These are phyloP conservation scores for Cosmorhoe ocellata DNA, from an alignment of 2,888 invertebrate species.

Conservation along the genomic window DNA sequence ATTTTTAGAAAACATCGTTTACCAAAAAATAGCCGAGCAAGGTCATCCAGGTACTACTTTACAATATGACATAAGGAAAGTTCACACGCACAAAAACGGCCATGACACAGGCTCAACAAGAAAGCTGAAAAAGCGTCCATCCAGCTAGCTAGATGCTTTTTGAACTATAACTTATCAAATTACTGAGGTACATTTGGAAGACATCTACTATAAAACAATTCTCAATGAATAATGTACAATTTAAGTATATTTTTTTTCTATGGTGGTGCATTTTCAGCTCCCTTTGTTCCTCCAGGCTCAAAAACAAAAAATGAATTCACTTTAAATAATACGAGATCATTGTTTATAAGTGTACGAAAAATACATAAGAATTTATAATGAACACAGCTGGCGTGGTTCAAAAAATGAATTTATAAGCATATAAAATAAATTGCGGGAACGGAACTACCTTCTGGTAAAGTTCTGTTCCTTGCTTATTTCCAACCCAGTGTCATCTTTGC, in stretches of 20 bases:
- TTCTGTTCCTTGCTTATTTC: neutral
- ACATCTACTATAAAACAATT: conserved; percentile 5
- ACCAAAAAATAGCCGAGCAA: no score
- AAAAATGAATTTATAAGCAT: conserved; percentile 35
- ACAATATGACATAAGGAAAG: no score
- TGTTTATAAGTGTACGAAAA: conserved; percentile 58
- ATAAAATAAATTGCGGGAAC: conserved; percentile 34
- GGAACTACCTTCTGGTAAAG: conserved; percentile 17
- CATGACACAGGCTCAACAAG: conserved; percentile 19
- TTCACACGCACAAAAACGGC: neutral
- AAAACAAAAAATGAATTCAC: conserved; percentile 40
- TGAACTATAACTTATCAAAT: conserved; percentile 8
- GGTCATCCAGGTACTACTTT: no score
- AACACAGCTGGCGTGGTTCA: conserved; percentile 77
- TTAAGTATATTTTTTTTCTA: neutral
- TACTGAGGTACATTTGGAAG: conserved; percentile 24
- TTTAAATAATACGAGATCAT: conserved; percentile 76
- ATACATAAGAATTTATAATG: conserved; percentile 45
- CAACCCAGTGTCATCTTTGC: conserved; percentile 14
- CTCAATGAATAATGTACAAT: neutral
- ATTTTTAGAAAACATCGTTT: no score
- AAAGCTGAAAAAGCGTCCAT: conserved; percentile 21
- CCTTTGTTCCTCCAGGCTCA: conserved; percentile 12
- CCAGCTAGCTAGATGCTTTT: conserved; percentile 3
- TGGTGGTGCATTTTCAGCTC: conserved; percentile 7